Base-by-base conservation (phyloP, 2,113 vertebrate genomes). In the Ammodytes marinus region DNA sequence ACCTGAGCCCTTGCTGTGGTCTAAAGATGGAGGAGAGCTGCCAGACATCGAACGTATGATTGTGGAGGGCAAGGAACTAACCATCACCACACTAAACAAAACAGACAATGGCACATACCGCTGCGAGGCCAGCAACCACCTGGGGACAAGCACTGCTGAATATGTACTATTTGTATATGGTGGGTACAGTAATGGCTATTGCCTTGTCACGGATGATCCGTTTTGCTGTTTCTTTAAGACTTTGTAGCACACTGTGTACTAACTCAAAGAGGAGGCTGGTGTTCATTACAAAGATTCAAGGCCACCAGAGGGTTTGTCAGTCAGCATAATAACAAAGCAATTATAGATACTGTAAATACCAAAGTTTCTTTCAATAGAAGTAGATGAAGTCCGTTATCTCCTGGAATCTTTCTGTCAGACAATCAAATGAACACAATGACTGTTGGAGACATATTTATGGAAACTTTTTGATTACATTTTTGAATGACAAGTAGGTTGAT, bases 61-160 rank as follows among this genome's bases (percentile, higher is more conserved):
- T 74, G 97, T 99, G 90, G 98, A 97, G 17, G 98, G 98, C 82
- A 96, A 95, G 65, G 96, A 99, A 47, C 94, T 99, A 69, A 98
- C 96, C 92, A 98, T 99, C 96, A 97, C 95, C 79, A 95, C 95
- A 72, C 94, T 99, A 86, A 99, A 99, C 94, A 99, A 99, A 93
- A 99, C 98, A 67, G 98, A 99, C 94, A 99, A 99, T n/a, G 98
- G 98, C 87, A 99, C 98, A 5, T 99, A 99, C 86, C 95, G 98
- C 88, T 99, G 98, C 55, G 97, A 99, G 95, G 98, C 97, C 86
- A 97, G 95, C 87, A 99, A 99, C 80, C 95, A 96, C 86, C 96
- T 99, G 86, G 98, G 98, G 74, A 96, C 96, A 92, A 97, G 96
- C 95, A 97, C 95, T 14, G 98, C 97, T 70, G 98, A 99, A 71